These are phyloP conservation scores for Sebastes diaconus DNA, from an alignment of 2,797 vertebrate species.

Conservation along the genomic window DNA sequence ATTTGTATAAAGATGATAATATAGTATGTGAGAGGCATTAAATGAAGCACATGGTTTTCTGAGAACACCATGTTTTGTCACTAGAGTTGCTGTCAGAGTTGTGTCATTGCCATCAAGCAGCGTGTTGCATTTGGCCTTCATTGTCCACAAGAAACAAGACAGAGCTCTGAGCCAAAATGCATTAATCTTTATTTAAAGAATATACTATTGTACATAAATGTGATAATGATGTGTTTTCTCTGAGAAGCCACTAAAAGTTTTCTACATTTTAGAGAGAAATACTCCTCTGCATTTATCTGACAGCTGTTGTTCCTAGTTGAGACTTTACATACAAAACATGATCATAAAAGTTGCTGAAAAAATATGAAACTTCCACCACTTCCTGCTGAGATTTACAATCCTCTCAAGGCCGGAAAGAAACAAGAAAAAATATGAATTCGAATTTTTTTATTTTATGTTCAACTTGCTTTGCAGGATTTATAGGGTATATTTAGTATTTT, in stretches of 20 bases:
- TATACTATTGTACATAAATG: background rate
- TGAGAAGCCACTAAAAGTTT: background rate
- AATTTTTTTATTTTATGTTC: background rate
- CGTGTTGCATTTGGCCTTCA: conserved; percentile 6
- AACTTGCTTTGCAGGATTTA: background rate
- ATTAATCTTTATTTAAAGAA: background rate
- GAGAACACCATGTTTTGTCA: background rate
- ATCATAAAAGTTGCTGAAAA: background rate
- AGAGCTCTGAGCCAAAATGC: background rate
- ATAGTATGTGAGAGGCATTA: background rate
- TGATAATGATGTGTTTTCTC: background rate
- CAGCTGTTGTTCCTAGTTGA: background rate
- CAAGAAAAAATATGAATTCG: background rate
- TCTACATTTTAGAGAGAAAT: background rate
- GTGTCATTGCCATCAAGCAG: conserved; percentile 3
- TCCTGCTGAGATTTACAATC: background rate
- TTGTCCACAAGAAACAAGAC: background rate
- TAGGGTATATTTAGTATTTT: too few species aligned
- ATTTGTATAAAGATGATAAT: background rate
- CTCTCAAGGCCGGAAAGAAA: background rate
- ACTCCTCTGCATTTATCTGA: background rate
- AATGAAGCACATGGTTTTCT: background rate
- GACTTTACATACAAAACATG: background rate
- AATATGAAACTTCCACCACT: background rate
- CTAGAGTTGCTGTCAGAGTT: background rate